These are phyloP conservation scores for Catalaphyllia jardinei DNA, from an alignment of 64 coral and sea anemone species.

Conservation along the genomic window DNA sequence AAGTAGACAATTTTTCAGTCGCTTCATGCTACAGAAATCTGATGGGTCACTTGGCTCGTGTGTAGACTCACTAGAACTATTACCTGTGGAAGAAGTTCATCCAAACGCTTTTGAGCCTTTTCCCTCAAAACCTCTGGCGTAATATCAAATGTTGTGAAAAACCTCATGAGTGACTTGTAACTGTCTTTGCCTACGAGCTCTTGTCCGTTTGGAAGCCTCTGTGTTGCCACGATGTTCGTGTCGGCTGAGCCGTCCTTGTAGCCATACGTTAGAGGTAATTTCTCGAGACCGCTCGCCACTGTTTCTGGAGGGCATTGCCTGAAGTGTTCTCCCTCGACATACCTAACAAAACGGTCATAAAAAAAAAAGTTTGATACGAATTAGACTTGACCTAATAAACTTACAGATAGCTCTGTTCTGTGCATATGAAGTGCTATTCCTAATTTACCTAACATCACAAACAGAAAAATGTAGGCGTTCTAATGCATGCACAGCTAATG, in stretches of 20 bases:
- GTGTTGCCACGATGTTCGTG: conserved; percentile 6
- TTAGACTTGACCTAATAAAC: too few relatives aligned
- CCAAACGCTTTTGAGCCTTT: conserved; percentile 32
- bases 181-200: conserved; percentile 41
- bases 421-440: too few relatives aligned
- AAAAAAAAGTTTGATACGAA: not conserved
- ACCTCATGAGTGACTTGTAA: conserved; percentile 61
- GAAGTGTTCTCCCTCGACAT: conserved; percentile 65
- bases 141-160: conserved; percentile 72
- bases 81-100: conserved; percentile 66
- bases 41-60: not conserved
- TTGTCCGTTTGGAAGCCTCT: conserved; percentile 56
- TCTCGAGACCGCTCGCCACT: conserved; percentile 73
- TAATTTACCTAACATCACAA: too few relatives aligned
- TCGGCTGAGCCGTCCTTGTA: conserved; percentile 48
- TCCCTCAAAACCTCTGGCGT: conserved; percentile 55
- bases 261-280: conserved; percentile 64
- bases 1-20: not conserved
- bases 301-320: conserved; percentile 30
- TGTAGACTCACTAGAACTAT: too few relatives aligned
- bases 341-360: not conserved
- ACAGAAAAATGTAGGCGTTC: too few relatives aligned
- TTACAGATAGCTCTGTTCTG: too few relatives aligned
- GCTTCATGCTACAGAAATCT: not conserved
- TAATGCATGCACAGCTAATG: too few relatives aligned